Evolutionary conservation across 2,888 invertebrate species (phyloP).

Genomic region (Leptinotarsa tumamoca): DNA sequence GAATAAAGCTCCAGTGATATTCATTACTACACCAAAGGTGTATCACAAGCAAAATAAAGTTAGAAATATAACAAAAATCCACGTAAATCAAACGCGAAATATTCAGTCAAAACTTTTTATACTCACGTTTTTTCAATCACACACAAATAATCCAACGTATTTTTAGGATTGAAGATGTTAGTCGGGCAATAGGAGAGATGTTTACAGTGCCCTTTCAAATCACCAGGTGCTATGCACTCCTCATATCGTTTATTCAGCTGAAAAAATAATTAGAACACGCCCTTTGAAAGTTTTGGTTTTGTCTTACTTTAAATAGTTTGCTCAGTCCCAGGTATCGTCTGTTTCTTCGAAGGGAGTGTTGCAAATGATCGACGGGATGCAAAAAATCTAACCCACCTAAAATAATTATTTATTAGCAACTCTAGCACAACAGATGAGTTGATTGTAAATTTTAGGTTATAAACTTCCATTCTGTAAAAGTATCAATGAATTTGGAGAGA

Average conservation of each 20-base stretch:
- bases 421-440: neutral
- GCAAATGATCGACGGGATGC: neutral
- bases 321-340: constrained; percentile 60
- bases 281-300: neutral
- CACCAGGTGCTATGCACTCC: constrained; percentile 71
- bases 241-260: constrained; percentile 74
- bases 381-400: neutral
- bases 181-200: constrained; percentile 73
- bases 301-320: constrained; percentile 57
- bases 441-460: too few relatives aligned
- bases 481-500: too few relatives aligned
- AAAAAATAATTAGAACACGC: constrained; percentile 35
- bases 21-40: too few relatives aligned
- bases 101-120: neutral
- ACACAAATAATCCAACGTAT: constrained; percentile 76
- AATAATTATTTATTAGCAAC: neutral
- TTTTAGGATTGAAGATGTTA: constrained; percentile 68
- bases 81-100: neutral
- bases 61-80: too few relatives aligned
- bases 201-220: constrained; percentile 76
- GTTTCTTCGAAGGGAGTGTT: constrained; percentile 38
- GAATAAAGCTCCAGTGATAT: too few relatives aligned
- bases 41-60: too few relatives aligned
- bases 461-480: too few relatives aligned
- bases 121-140: constrained; percentile 76